These are phyloP conservation scores for Drosophila triauraria DNA, from an alignment of 1,140 invertebrate genomes.

Conservation along the genomic window DNA sequence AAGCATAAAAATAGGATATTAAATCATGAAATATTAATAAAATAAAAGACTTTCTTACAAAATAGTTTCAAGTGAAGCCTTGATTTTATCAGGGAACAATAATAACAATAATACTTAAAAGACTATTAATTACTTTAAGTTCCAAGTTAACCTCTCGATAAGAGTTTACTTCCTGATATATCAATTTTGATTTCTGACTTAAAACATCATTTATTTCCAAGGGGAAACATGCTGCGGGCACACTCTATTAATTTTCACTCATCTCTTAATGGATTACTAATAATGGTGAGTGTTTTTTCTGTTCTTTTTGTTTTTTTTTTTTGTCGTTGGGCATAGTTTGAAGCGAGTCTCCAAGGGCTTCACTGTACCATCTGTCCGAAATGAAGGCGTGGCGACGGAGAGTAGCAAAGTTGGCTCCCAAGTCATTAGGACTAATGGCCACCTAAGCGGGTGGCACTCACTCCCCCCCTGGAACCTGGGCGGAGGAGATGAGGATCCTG, in stretches of 20 bases:
- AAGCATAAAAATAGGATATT: too few relatives aligned
- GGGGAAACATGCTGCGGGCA: neutral
- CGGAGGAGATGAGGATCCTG: slow-evolving; percentile 29
- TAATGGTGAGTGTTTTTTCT: slow-evolving; percentile 16
- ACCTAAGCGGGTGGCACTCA: slow-evolving; percentile 46
- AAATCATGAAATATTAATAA: too few relatives aligned
- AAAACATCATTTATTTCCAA: slow-evolving; percentile 5
- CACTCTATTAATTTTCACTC: slow-evolving; percentile 15
- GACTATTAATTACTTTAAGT: too few relatives aligned
- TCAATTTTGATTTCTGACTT: neutral
- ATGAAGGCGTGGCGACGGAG: slow-evolving; percentile 10
- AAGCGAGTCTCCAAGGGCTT: slow-evolving; percentile 21
- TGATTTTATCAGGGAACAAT: too few relatives aligned
- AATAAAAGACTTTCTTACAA: too few relatives aligned
- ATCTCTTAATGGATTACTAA: slow-evolving; percentile 23
- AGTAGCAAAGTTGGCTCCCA: slow-evolving; percentile 43
- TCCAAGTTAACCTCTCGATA: too few relatives aligned
- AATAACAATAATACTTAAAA: too few relatives aligned
- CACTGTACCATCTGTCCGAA: slow-evolving; percentile 30
- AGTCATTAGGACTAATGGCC: slow-evolving; percentile 81
- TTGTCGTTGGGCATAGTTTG: neutral
- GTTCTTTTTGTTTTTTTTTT: neutral
- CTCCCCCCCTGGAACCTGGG: neutral
- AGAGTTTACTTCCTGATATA: neutral
- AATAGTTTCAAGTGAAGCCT: too few relatives aligned